These are phyloP conservation scores for Lepidothrix coronata DNA, from an alignment of 2,113 vertebrate genomes.

Conservation along the genomic window DNA sequence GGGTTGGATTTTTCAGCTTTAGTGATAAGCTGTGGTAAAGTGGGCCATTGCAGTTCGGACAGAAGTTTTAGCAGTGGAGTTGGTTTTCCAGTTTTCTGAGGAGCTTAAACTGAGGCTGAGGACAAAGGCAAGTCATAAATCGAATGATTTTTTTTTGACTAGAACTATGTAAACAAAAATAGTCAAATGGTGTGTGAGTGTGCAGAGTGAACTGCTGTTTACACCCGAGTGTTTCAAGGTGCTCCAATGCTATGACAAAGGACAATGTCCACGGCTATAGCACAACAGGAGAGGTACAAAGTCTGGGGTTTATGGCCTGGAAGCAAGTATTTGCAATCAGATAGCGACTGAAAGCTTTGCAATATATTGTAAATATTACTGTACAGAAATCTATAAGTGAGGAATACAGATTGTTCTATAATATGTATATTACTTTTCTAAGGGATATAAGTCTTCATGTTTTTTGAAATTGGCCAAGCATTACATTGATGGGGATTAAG, in stretches of 20 bases:
- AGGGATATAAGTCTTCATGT: not conserved
- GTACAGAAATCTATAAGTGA: slow-evolving; percentile 20
- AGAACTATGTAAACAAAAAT: not conserved
- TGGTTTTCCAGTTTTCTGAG: not conserved
- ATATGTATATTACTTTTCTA: not conserved
- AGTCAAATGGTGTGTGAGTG: not conserved
- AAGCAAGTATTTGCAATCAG: not conserved
- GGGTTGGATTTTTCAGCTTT: not conserved
- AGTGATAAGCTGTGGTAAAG: not conserved
- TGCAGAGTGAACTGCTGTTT: not conserved
- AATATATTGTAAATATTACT: slow-evolving; percentile 56
- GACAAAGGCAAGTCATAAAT: not conserved
- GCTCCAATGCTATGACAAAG: not conserved
- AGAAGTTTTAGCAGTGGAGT: not conserved
- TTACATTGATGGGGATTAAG: not conserved
- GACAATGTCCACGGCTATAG: not conserved
- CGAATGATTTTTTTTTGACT: not conserved
- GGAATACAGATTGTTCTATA: slow-evolving; percentile 26
- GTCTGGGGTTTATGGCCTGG: not conserved
- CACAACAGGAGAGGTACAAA: not conserved
- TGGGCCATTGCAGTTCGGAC: not conserved
- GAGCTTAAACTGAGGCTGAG: not conserved
- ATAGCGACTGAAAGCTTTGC: not conserved
- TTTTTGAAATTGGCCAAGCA: not conserved
- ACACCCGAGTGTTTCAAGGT: not conserved